These are phyloP conservation scores for Micrastur ruficollis DNA, from an alignment of 2,797 vertebrate genomes.

Conservation along the genomic window DNA sequence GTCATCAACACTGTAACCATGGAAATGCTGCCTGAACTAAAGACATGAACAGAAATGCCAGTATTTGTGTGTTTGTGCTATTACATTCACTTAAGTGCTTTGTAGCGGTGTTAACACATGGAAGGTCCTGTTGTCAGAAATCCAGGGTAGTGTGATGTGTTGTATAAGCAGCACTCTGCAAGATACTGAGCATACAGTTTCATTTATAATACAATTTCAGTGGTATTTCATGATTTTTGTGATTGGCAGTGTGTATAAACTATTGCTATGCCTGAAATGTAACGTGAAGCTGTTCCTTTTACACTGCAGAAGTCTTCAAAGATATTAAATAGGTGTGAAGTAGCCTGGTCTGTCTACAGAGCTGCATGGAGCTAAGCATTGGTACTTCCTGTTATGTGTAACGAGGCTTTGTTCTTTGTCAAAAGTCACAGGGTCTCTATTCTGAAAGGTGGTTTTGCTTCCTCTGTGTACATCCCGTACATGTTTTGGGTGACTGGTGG, in stretches of 20 bases:
- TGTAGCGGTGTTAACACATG: not conserved
- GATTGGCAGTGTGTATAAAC: not conserved
- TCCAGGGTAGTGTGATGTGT: not conserved
- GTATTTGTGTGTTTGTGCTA: not conserved
- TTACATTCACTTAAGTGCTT: not conserved
- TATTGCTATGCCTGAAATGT: not conserved
- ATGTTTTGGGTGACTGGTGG: not conserved
- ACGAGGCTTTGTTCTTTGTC: not conserved
- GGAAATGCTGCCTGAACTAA: not conserved
- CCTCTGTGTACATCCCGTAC: not conserved
- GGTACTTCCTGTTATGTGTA: not conserved
- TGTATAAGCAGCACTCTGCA: not conserved
- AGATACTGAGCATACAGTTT: not conserved
- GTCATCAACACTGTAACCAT: conserved; percentile 23
- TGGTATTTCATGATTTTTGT: not conserved
- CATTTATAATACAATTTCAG: not conserved
- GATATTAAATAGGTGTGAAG: not conserved
- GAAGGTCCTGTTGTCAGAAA: not conserved
- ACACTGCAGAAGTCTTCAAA: not conserved
- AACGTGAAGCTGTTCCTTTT: not conserved
- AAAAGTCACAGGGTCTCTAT: not conserved
- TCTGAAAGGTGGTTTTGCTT: not conserved
- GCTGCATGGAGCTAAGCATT: not conserved
- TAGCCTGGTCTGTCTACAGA: not conserved
- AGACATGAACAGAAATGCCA: not conserved